Conservation (phyloP, 2,888 invertebrate genomes). For the Diaperis boleti region DNA sequence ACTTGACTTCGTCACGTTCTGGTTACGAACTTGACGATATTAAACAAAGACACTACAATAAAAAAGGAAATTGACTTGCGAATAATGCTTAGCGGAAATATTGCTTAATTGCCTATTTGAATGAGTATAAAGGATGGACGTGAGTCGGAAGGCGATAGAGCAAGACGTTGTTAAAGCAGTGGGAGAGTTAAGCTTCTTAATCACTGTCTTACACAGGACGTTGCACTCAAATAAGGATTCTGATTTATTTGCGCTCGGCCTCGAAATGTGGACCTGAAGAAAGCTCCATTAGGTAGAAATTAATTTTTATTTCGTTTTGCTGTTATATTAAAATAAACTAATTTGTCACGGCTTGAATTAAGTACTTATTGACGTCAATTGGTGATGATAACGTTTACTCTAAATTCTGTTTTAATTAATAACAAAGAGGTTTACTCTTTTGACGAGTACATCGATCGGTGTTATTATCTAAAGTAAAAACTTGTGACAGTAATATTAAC, state of each 20-base stretch:
- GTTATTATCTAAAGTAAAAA: too few relatives aligned
- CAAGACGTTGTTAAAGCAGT: not conserved
- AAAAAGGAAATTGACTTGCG: constrained; percentile 13
- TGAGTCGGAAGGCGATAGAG: constrained; percentile 15
- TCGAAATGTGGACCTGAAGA: not conserved
- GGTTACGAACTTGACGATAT: constrained; percentile 20
- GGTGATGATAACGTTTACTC: too few relatives aligned
- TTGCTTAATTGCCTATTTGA: constrained; percentile 27
- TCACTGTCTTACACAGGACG: constrained; percentile 7
- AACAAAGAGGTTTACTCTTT: too few relatives aligned
- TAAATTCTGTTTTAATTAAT: too few relatives aligned
- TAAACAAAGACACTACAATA: constrained; percentile 6
- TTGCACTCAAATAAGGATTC: constrained; percentile 1
- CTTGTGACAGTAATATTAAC: too few relatives aligned
- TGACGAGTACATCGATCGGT: too few relatives aligned
- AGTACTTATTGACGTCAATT: too few relatives aligned
- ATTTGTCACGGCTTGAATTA: too few relatives aligned
- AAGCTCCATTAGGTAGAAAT: constrained; percentile 2
- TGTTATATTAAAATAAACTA: too few relatives aligned
- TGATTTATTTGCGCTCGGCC: not conserved
- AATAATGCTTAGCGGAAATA: constrained; percentile 25
- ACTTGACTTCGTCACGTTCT: constrained; percentile 25
- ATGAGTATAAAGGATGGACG: constrained; percentile 6
- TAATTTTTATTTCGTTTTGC: constrained; percentile 8
- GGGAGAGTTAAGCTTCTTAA: not conserved